phyloP scores from a whole-genome alignment of 2,113 vertebrate species.

The Neodontobutis hainanensis region DNA sequence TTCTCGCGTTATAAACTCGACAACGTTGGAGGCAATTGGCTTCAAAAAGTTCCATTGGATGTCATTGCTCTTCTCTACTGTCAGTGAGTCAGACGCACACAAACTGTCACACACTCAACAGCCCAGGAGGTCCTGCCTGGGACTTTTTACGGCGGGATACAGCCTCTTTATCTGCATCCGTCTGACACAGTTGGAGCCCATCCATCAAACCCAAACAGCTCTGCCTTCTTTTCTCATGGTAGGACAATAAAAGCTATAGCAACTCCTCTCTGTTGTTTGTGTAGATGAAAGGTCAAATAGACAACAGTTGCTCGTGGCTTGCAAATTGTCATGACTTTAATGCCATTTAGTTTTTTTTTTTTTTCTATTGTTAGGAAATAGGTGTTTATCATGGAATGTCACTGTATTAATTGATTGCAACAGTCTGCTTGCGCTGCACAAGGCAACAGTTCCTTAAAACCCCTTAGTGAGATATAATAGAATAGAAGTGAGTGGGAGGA shows the following conservation, averaged over 20 bases:
- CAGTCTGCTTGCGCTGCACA: slow-evolving; percentile 5
- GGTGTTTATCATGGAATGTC: not conserved
- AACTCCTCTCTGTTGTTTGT: slow-evolving; percentile 64
- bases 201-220: slow-evolving; percentile 66
- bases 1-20: not conserved
- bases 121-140: slow-evolving; percentile 16
- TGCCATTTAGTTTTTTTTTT: too few species aligned
- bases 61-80: not conserved
- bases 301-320: slow-evolving; percentile 12
- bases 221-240: slow-evolving; percentile 62
- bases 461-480: slow-evolving; percentile 57
- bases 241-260: slow-evolving; percentile 66
- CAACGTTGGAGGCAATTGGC: not conserved
- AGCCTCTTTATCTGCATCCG: slow-evolving; percentile 53
- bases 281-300: slow-evolving; percentile 61
- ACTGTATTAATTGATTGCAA: not conserved
- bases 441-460: slow-evolving; percentile 30
- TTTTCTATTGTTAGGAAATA: not conserved
- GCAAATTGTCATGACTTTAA: not conserved
- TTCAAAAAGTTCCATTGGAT: not conserved
- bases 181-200: slow-evolving; percentile 64
- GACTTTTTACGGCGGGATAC: slow-evolving; percentile 54
- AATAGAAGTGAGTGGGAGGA: slow-evolving; percentile 65
- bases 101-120: slow-evolving; percentile 3
- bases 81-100: not conserved